Evolutionary conservation across 1,140 invertebrate species (phyloP).

Genomic region (Panagrolaimus sp.): DNA sequence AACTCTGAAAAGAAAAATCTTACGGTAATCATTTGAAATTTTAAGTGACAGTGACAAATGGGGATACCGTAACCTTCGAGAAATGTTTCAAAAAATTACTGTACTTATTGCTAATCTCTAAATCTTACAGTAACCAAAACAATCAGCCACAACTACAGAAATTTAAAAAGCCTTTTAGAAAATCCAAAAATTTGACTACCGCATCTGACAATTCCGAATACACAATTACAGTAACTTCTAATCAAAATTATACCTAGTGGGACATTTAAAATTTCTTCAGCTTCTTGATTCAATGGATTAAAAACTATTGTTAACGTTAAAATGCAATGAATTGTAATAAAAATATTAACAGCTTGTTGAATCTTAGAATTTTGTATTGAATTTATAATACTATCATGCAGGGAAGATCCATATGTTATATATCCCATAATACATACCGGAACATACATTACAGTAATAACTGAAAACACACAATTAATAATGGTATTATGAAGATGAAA

Average conservation of each 20-base stretch:
- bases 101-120: too few relatives aligned
- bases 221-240: neutral
- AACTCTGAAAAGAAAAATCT: conserved; percentile 75
- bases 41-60: too few relatives aligned
- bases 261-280: conserved; percentile 53
- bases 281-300: conserved; percentile 57
- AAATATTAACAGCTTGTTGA: conserved; percentile 53
- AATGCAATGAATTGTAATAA: conserved; percentile 57
- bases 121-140: too few relatives aligned
- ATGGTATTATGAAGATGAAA: neutral
- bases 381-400: conserved; percentile 56
- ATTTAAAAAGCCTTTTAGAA: too few relatives aligned
- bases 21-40: neutral
- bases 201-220: conserved; percentile 19
- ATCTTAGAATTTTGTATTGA: conserved; percentile 48
- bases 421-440: conserved; percentile 52
- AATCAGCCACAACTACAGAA: too few relatives aligned
- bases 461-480: conserved; percentile 42
- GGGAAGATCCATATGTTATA: conserved; percentile 53
- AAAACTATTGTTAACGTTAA: conserved; percentile 56
- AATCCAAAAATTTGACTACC: conserved; percentile 35
- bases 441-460: conserved; percentile 50
- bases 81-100: too few relatives aligned
- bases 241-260: conserved; percentile 42
- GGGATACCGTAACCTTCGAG: too few relatives aligned